Evolutionary conservation across 2,797 vertebrate species (phyloP).

Genomic region (Diceros bicornis): DNA sequence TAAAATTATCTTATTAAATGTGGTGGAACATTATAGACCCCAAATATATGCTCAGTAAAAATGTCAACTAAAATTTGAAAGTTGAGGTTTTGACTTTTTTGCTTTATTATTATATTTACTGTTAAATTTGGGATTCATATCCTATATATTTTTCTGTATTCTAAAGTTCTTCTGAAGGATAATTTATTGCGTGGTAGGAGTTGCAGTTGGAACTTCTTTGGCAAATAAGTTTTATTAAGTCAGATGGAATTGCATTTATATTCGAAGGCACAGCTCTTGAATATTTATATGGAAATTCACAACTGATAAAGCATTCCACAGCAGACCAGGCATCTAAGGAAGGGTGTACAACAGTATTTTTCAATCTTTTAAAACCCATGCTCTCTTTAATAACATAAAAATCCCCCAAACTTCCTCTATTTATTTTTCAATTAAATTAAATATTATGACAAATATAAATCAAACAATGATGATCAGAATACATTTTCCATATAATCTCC

Average conservation of each 20-base stretch:
- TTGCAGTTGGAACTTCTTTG: neutral
- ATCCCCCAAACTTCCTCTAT: neutral
- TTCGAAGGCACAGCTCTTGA: neutral
- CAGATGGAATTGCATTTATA: neutral
- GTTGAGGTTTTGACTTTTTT: neutral
- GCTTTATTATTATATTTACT: neutral
- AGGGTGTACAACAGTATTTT: neutral
- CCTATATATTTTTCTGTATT: neutral
- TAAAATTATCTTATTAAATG: neutral
- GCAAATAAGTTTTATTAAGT: neutral
- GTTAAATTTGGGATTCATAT: neutral
- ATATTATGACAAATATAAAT: neutral
- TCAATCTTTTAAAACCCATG: neutral
- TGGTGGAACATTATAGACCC: neutral
- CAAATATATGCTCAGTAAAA: neutral
- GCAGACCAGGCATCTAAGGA: neutral
- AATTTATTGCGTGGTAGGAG: neutral
- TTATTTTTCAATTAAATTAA: constrained; percentile 46
- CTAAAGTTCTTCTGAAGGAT: neutral
- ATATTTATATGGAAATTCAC: neutral
- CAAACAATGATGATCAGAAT: neutral
- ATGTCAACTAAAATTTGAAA: constrained; percentile 27
- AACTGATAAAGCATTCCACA: neutral
- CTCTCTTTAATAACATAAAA: neutral
- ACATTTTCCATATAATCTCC: neutral